Evolutionary conservation across 1,140 invertebrate genomes (phyloP).

Genomic region (Galendromus occidentalis): DNA sequence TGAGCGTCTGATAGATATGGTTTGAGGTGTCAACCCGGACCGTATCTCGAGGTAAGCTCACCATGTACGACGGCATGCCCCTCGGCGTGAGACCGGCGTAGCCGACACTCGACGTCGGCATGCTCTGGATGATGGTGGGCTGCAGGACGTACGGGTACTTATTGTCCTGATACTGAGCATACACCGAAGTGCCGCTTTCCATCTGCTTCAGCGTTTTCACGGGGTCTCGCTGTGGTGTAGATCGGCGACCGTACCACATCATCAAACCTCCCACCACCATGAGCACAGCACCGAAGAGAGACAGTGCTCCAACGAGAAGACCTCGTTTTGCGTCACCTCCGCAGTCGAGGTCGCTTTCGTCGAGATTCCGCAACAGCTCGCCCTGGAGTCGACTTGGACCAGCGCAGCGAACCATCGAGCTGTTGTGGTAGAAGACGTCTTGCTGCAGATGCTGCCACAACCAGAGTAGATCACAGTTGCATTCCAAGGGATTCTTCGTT

Average conservation of each 20-base stretch:
- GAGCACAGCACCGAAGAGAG: neutral
- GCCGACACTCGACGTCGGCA: neutral
- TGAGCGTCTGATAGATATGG: neutral
- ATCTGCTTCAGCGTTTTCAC: conserved; percentile 1
- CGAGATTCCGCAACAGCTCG: neutral
- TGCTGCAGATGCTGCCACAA: conserved; percentile 42
- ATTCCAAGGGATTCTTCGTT: conserved; percentile 57
- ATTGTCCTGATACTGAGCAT: neutral
- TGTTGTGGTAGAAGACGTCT: neutral
- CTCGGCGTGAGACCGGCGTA: conserved; percentile 1
- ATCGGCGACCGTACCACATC: neutral
- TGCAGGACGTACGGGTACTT: neutral
- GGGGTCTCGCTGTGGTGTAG: neutral
- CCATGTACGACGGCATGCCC: neutral
- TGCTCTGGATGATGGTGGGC: neutral
- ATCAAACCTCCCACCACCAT: neutral
- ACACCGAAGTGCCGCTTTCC: neutral
- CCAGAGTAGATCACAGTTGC: conserved; percentile 69
- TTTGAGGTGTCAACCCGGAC: neutral
- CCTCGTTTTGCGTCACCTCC: neutral
- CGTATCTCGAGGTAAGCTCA: no score
- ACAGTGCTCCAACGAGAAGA: neutral
- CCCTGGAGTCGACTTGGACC: neutral
- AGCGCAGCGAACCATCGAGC: neutral
- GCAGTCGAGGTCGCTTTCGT: neutral